These are phyloP conservation scores for Erpobdella octoculata DNA, from an alignment of 2,888 invertebrate genomes.

Conservation along the genomic window DNA sequence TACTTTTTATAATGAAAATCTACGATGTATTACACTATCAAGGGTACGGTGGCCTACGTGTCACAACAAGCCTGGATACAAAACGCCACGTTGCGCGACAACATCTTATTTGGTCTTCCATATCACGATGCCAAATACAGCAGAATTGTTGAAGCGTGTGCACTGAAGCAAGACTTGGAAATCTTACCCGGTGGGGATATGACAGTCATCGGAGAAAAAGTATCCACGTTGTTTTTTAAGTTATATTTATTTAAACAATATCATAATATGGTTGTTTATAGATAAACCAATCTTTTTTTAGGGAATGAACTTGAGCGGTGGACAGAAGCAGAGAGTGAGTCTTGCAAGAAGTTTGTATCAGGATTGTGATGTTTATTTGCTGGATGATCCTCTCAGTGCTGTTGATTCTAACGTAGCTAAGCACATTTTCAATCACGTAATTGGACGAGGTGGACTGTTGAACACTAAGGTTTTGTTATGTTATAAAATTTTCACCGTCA, in stretches of 20 bases:
- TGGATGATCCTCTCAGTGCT: constrained; percentile 30
- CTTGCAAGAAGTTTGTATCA: constrained; percentile 30
- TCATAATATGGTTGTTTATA: no score
- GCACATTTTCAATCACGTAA: constrained; percentile 31
- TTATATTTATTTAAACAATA: no score
- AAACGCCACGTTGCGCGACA: constrained; percentile 83
- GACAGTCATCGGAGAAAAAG: constrained; percentile 95
- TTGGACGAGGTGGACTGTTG: constrained; percentile 27
- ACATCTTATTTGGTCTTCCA: constrained; percentile 79
- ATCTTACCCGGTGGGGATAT: constrained; percentile 79
- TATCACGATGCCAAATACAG: constrained; percentile 67
- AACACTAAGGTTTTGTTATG: constrained; percentile 27
- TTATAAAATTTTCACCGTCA: background rate
- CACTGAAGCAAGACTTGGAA: constrained; percentile 78
- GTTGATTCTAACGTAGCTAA: constrained; percentile 33
- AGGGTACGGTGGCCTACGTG: constrained; percentile 56
- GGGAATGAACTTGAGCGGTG: constrained; percentile 33
- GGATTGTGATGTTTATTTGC: constrained; percentile 30
- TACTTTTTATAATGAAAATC: no score
- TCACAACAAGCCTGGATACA: constrained; percentile 81
- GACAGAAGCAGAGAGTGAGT: constrained; percentile 33
- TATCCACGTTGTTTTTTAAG: constrained; percentile 33
- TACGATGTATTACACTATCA: background rate
- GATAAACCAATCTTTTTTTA: no score
- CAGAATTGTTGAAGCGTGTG: constrained; percentile 72